A percentile compares a stretch with the other conserved stretches of the same genome.
These are phyloP conservation scores for Astur gentilis DNA, from an alignment of 2,113 vertebrate genomes.

Conservation along the genomic window DNA sequence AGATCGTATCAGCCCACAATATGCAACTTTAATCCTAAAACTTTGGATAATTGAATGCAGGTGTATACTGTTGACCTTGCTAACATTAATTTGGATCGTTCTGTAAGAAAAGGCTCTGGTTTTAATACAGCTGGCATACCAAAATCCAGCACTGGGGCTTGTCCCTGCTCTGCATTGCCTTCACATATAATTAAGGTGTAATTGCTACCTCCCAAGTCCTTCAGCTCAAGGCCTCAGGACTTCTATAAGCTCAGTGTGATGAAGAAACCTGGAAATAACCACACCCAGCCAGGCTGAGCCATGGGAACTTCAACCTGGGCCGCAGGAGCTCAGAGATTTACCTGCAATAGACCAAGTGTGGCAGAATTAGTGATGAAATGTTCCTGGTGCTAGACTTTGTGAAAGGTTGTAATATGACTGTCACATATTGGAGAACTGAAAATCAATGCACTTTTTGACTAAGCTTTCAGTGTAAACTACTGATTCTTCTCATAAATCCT, in stretches of 20 bases:
- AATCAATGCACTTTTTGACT: neutral
- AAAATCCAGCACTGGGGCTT: neutral
- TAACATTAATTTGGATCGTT: neutral
- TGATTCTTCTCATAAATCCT: neutral
- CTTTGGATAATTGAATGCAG: neutral
- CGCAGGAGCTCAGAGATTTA: neutral
- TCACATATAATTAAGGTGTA: neutral
- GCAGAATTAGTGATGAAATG: neutral
- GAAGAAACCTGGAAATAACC: neutral
- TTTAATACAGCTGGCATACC: neutral
- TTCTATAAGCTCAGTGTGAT: neutral
- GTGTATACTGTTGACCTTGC: neutral
- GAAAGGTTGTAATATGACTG: neutral
- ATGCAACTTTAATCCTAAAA: neutral
- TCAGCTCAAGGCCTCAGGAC: neutral
- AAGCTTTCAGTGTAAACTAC: neutral
- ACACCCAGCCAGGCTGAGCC: neutral
- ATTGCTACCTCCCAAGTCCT: neutral
- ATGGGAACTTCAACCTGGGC: neutral
- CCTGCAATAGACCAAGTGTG: neutral
- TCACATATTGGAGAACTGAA: neutral
- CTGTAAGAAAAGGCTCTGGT: neutral
- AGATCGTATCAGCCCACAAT: neutral
- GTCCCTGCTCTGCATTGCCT: neutral
- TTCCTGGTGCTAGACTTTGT: neutral